Percentiles rank a stretch among this genome's conserved stretches.
Evolutionary conservation across 2,113 vertebrate genomes (phyloP).

Genomic region (Pleuronectes platessa): DNA sequence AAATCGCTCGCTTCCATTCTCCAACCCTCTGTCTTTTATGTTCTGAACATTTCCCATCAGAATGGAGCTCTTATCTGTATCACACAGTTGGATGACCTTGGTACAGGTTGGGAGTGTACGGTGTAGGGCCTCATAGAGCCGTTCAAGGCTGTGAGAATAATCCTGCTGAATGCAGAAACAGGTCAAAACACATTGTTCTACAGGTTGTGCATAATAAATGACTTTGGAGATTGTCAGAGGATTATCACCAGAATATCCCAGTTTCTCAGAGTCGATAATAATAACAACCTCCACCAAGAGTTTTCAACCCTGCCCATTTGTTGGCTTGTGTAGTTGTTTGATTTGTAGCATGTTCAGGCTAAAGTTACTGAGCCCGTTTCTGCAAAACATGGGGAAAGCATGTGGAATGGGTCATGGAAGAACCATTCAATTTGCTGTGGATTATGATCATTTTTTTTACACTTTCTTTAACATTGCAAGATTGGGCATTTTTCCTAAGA

Average conservation of each 20-base stretch:
- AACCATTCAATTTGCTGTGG: too few species aligned
- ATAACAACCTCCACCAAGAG: too few species aligned
- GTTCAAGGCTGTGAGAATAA: conserved; percentile 67
- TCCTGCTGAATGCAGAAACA: conserved; percentile 37
- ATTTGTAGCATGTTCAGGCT: too few species aligned
- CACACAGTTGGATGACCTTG: conserved; percentile 63
- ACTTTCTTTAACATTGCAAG: too few species aligned
- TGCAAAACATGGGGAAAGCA: too few species aligned
- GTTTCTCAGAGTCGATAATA: neutral
- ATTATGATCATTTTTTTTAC: too few species aligned
- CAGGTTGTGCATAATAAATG: conserved; percentile 24
- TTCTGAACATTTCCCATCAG: conserved; percentile 63
- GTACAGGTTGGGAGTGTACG: conserved; percentile 42
- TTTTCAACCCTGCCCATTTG: too few species aligned
- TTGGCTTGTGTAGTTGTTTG: too few species aligned
- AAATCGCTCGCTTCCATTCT: conserved; percentile 17
- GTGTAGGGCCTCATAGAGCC: conserved; percentile 41
- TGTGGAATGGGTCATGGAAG: too few species aligned
- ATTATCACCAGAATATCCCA: conserved; percentile 1
- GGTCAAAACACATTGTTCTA: conserved; percentile 32
- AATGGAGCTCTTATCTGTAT: conserved; percentile 64
- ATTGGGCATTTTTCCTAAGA: too few species aligned
- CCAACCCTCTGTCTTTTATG: conserved; percentile 35
- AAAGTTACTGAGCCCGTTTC: too few species aligned
- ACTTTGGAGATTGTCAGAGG: conserved; percentile 8